These are phyloP conservation scores for Casuarius casuarius DNA, from an alignment of 2,113 vertebrate genomes.

Conservation along the genomic window DNA sequence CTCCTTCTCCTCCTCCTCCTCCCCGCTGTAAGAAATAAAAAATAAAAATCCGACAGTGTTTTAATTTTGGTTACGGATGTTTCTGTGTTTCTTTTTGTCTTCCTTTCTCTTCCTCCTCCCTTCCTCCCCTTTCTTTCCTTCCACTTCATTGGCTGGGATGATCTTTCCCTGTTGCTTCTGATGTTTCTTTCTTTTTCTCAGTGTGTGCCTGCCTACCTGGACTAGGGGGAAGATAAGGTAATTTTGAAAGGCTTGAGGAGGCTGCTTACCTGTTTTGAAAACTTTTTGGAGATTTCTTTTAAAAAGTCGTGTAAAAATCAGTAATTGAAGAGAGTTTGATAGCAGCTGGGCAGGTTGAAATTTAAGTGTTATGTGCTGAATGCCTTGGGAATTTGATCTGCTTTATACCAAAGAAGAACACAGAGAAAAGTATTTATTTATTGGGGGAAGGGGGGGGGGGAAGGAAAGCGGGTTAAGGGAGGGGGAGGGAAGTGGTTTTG, in stretches of 20 bases:
- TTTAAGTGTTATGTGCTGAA: slow-evolving; percentile 76
- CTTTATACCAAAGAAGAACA: slow-evolving; percentile 75
- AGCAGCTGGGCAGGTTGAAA: slow-evolving; percentile 79
- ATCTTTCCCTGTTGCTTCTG: slow-evolving; percentile 73
- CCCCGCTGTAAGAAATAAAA: neutral
- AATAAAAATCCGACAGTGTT: slow-evolving; percentile 66
- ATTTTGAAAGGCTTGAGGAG: slow-evolving; percentile 73
- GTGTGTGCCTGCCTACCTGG: slow-evolving; percentile 77
- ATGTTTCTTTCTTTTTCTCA: slow-evolving; percentile 72
- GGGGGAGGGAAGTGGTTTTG: slow-evolving; percentile 86
- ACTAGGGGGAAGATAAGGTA: slow-evolving; percentile 79
- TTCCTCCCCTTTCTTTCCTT: slow-evolving; percentile 71
- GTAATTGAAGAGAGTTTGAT: slow-evolving; percentile 73
- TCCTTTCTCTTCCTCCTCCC: slow-evolving; percentile 66
- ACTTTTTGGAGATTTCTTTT: slow-evolving; percentile 36
- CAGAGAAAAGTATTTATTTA: slow-evolving; percentile 78
- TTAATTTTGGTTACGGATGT: slow-evolving; percentile 76
- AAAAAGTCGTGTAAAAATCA: slow-evolving; percentile 69
- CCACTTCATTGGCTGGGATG: slow-evolving; percentile 78
- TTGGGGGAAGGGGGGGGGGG: slow-evolving; percentile 13
- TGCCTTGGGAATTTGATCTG: slow-evolving; percentile 82
- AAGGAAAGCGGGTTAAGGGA: slow-evolving; percentile 62
- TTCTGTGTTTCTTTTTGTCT: slow-evolving; percentile 68
- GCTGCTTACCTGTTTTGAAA: slow-evolving; percentile 54
- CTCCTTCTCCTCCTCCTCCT: neutral